Evolutionary conservation across 2,888 invertebrate species (phyloP), one percentile per base, ranked within the genome.

Genomic region (Tachina fera): DNA sequence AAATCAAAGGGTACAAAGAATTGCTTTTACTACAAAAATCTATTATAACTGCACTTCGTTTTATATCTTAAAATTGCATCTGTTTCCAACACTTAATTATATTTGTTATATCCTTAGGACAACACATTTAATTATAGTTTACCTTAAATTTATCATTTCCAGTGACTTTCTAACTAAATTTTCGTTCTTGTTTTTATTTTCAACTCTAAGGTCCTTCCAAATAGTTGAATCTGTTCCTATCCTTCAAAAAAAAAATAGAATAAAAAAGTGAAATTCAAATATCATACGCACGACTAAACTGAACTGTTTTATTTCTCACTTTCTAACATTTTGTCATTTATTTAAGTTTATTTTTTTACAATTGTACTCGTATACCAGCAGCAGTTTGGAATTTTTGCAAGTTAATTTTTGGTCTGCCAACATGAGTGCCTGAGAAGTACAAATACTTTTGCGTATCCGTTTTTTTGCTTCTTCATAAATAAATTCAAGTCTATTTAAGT

Each of bases 131-230:
- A 80, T 87, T 83, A 82, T 77, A 56, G 81, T 79, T 83, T 87
- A 71, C 84, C 86, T 86, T 86, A 84, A 87, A 86, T 86, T 87
- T 86, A 87, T 86, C 77, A 85, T 82, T 83, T 86, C 72, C 71
- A 63, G 72, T 84, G 78, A 86, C 77, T 82, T 79, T 85, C 79
- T 70, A 81, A 80, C 74, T 79, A 75, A 65, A 81, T 86, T 80
- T 79, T 82, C 16, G 53, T 67, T 19, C 51, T 22, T 47, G 6
- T 61, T 60, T 68, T 77, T 68, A 22, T 16, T 61, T 70, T 31
- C 39, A n/a, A 11, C 63, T 16, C n/a, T 67, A 9, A 72, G 67
- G 56, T 67, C n/a, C 61, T 67, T 74, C 19, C 72, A 56, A 71
- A 65, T 51, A 78, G 70, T 77, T 78, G 47, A 85, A 74, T 56